A percentile compares a stretch with the other conserved stretches of the same genome.
Evolutionary conservation across 2,888 invertebrate genomes (phyloP).

Genomic region (Stenotaenia linearis): DNA sequence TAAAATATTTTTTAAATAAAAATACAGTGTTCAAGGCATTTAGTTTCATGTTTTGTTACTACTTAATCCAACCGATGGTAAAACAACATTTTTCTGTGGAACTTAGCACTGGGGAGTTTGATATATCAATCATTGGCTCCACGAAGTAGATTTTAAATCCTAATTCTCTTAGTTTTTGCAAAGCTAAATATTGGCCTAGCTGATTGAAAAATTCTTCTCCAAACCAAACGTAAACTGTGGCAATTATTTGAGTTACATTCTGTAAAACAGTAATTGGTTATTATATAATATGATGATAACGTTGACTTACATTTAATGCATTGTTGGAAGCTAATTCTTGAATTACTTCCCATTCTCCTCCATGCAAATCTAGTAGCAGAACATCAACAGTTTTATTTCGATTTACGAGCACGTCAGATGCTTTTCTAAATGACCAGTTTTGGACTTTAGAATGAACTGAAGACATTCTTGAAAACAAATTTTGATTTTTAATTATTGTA

Average conservation of each 20-base stretch:
- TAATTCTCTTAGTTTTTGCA: conserved; percentile 17
- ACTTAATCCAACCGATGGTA: conserved; percentile 32
- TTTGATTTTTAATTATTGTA: not conserved
- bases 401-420: conserved; percentile 30
- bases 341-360: conserved; percentile 35
- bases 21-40: not conserved
- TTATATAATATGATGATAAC: too few relatives aligned
- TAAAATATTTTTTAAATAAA: not conserved
- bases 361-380: conserved; percentile 33
- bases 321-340: conserved; percentile 11
- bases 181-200: conserved; percentile 3
- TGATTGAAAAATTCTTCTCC: conserved; percentile 34
- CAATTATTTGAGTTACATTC: conserved; percentile 32
- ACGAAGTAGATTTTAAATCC: conserved; percentile 34
- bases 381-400: conserved; percentile 28
- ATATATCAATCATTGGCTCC: conserved; percentile 13
- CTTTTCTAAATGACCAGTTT: conserved; percentile 10
- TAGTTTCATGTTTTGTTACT: not conserved
- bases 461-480: not conserved
- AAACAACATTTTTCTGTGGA: conserved; percentile 28
- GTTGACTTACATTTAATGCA: conserved; percentile 24
- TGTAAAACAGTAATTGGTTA: too few relatives aligned
- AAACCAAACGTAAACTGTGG: conserved; percentile 35
- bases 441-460: not conserved
- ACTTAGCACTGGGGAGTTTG: not conserved